These are phyloP conservation scores for Ylistrum balloti DNA, from an alignment of 1,140 invertebrate genomes.

Conservation along the genomic window DNA sequence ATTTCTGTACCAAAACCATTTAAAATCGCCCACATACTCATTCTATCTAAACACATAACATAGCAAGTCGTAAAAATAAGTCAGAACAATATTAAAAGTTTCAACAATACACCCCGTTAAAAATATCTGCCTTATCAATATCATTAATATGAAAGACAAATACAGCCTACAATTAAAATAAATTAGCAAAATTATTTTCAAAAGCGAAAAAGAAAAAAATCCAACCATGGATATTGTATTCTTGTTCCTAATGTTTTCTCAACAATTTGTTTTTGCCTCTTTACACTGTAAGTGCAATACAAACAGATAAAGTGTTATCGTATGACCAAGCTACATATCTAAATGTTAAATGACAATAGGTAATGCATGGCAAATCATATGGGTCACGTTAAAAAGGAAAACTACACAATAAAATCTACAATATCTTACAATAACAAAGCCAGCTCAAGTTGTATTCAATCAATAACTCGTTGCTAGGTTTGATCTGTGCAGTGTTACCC, in stretches of 20 bases:
- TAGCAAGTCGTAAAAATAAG: not conserved
- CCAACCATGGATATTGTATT: not conserved
- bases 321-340: not conserved
- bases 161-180: not conserved
- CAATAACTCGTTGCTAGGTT: not conserved
- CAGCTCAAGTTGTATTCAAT: not conserved
- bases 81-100: constrained; percentile 5
- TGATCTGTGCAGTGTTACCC: not conserved
- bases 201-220: not conserved
- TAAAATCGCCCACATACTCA: constrained; percentile 6
- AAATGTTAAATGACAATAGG: not conserved
- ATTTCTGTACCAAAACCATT: constrained; percentile 26
- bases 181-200: not conserved
- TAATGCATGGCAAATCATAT: not conserved
- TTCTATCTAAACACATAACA: constrained; percentile 34
- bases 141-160: constrained; percentile 6
- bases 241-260: not conserved
- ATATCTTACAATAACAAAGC: constrained; percentile 1
- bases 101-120: not conserved
- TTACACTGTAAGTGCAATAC: not conserved
- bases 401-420: not conserved
- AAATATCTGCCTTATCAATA: not conserved
- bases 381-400: not conserved
- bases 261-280: not conserved
- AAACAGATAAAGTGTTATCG: not conserved